Conservation (phyloP, 2,113 vertebrate genomes). For the Diadophis punctatus region DNA sequence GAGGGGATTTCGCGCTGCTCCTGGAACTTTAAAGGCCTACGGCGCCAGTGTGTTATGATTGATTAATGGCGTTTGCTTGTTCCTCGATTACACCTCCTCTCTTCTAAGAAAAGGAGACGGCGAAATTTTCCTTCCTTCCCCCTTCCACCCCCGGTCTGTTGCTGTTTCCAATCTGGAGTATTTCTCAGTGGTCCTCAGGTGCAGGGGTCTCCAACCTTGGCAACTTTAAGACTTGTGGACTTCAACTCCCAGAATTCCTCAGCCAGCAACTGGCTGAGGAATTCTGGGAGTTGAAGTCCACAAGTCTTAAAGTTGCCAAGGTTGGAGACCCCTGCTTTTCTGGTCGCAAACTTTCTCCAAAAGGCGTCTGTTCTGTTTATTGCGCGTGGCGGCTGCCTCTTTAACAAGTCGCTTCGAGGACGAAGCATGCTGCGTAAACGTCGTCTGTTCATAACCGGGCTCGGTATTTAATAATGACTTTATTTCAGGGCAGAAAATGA, state of each 20-base stretch:
- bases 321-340: no score
- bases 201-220: no score
- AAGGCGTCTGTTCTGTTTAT: background rate
- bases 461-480: background rate
- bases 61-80: background rate
- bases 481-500: background rate
- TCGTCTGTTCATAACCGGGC: background rate
- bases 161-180: background rate
- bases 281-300: no score
- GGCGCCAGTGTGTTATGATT: background rate
- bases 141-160: background rate
- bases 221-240: no score
- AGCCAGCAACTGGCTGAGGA: no score
- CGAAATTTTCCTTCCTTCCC: background rate
- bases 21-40: background rate
- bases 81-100: background rate
- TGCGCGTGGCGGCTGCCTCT: background rate
- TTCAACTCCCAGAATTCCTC: no score
- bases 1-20: background rate
- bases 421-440: background rate
- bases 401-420: background rate
- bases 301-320: no score
- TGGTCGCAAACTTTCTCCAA: background rate
- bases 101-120: background rate
- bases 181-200: background rate